Conservation (phyloP, 2,113 vertebrate species). For the Hippoglossus stenolepis region DNA sequence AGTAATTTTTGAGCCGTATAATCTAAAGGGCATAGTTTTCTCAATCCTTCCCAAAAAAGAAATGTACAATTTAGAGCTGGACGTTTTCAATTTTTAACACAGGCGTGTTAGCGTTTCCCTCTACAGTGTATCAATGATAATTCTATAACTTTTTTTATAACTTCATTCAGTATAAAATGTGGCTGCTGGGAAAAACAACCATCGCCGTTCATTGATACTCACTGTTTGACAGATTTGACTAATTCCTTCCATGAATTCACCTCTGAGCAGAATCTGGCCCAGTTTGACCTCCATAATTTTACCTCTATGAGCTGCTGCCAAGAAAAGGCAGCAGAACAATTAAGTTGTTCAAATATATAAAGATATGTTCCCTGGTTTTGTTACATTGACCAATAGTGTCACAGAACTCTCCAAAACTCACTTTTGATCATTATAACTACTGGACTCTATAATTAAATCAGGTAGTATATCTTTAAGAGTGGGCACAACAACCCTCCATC, state of each 20-base stretch:
- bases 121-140: slow-evolving; percentile 4
- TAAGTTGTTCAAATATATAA: slow-evolving; percentile 14
- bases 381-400: neutral
- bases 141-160: neutral
- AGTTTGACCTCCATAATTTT: neutral
- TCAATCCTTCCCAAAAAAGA: neutral
- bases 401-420: neutral
- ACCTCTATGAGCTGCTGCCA: slow-evolving; percentile 5
- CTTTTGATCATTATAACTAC: neutral
- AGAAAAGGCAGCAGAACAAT: slow-evolving; percentile 45
- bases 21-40: neutral
- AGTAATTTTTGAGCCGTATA: slow-evolving; percentile 2
- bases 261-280: slow-evolving; percentile 7
- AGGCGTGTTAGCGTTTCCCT: slow-evolving; percentile 3
- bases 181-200: slow-evolving; percentile 46
- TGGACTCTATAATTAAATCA: neutral
- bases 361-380: slow-evolving; percentile 5
- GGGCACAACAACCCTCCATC: neutral
- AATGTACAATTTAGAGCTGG: neutral
- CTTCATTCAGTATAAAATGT: slow-evolving; percentile 49
- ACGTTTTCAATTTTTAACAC: neutral
- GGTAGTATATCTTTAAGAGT: neutral
- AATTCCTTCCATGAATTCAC: slow-evolving; percentile 24
- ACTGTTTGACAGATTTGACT: slow-evolving; percentile 18
- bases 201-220: slow-evolving; percentile 18